Conservation (phyloP, 2,113 vertebrate species). For the Mungos mungo region DNA sequence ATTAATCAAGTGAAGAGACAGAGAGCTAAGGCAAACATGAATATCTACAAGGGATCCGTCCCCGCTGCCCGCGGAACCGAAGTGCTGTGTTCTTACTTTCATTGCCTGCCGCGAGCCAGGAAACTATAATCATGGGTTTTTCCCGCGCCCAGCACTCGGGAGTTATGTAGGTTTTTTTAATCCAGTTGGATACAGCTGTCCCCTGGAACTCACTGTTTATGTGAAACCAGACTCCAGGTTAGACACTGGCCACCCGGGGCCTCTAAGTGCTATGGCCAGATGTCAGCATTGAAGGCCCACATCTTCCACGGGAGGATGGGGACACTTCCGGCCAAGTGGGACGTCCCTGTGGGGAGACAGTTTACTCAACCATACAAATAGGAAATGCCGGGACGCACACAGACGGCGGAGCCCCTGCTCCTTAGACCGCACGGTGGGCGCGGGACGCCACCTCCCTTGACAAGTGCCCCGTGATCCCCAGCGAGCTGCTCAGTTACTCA, state of each 20-base stretch:
- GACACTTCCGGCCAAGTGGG: neutral
- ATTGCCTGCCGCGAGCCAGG: neutral
- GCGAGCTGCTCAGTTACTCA: neutral
- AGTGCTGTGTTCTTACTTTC: neutral
- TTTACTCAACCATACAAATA: neutral
- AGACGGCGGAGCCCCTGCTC: neutral
- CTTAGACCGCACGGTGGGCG: neutral
- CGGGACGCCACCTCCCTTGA: neutral
- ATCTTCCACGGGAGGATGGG: neutral
- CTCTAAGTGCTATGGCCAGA: neutral
- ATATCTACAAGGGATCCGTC: accelerated
- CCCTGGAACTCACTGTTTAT: neutral
- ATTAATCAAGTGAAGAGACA: neutral
- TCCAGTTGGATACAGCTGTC: neutral
- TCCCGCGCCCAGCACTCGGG: neutral
- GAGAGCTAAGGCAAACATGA: neutral
- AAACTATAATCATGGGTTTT: neutral
- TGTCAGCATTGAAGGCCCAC: neutral
- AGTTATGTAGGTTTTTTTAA: neutral
- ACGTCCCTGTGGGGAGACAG: neutral
- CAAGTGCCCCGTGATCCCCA: neutral
- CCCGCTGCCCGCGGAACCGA: accelerated
- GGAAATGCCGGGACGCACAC: neutral
- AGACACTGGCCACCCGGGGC: neutral
- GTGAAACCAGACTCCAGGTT: neutral